Conservation (phyloP, 2,797 vertebrate genomes). For the Lepidocolaptes lacrymiger region DNA sequence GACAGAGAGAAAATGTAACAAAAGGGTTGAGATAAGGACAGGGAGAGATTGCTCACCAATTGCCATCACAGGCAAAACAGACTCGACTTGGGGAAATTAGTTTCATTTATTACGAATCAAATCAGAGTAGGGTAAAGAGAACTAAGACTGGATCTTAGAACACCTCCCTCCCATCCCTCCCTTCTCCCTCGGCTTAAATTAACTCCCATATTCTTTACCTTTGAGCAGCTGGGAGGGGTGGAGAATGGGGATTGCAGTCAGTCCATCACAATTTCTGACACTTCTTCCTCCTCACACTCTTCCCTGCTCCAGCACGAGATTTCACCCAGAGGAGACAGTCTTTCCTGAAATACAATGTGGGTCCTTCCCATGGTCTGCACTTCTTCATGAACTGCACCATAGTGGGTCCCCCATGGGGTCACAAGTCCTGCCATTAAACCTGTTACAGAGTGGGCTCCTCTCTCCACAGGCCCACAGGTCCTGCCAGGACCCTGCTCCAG, state of each 20-base stretch:
- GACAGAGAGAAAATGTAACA: not conserved
- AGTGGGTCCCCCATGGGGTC: too few species aligned
- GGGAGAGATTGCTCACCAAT: not conserved
- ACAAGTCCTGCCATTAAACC: too few species aligned
- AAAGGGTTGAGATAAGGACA: not conserved
- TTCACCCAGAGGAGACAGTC: too few species aligned
- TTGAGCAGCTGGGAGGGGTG: fast-evolving
- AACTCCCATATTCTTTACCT: not conserved
- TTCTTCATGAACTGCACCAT: too few species aligned
- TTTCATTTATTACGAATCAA: not conserved
- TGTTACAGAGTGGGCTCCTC: too few species aligned
- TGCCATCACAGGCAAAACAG: not conserved
- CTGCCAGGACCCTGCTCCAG: not conserved
- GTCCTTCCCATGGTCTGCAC: too few species aligned
- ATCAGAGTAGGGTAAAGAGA: not conserved
- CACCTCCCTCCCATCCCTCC: not conserved
- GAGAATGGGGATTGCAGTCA: not conserved
- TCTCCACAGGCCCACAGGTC: not conserved
- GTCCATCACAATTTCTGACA: not conserved
- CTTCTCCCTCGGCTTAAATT: not conserved
- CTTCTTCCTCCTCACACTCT: not conserved
- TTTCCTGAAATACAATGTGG: too few species aligned
- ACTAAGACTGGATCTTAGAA: not conserved
- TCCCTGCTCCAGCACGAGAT: too few species aligned
- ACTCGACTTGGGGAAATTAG: not conserved